A percentile compares a stretch with the other conserved stretches of the same genome.
phyloP scores from a whole-genome alignment of 2,113 vertebrate species.

The Onychostruthus taczanowskii region DNA sequence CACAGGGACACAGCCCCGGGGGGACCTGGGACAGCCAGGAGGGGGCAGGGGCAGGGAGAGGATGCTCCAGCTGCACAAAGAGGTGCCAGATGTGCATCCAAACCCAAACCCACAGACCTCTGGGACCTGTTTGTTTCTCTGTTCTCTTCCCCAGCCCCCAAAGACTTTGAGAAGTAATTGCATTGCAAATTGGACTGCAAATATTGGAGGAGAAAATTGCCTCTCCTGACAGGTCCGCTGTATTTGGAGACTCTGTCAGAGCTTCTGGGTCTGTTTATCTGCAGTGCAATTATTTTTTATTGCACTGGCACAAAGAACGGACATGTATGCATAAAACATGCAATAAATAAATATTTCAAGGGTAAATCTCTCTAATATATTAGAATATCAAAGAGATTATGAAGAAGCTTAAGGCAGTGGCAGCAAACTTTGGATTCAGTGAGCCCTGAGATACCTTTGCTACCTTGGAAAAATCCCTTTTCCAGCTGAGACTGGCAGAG shows the following conservation, averaged over 20 bases:
- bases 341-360: neutral
- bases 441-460: neutral
- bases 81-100: neutral
- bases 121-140: neutral
- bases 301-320: neutral
- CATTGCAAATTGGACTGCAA: neutral
- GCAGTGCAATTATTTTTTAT: neutral
- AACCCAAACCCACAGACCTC: neutral
- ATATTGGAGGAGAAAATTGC: neutral
- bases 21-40: neutral
- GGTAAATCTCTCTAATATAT: neutral
- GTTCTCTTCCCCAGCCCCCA: too few relatives aligned
- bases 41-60: neutral
- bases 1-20: neutral
- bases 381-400: neutral
- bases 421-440: neutral
- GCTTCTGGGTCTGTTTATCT: neutral
- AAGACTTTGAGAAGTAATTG: neutral
- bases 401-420: neutral
- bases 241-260: neutral
- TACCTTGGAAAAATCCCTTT: neutral
- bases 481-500: neutral
- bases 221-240: neutral
- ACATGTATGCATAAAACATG: neutral
- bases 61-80: neutral